Evolutionary conservation across 2,888 invertebrate species (phyloP), one percentile per base, ranked within the genome.

Genomic region (Maniola hyperantus): DNA sequence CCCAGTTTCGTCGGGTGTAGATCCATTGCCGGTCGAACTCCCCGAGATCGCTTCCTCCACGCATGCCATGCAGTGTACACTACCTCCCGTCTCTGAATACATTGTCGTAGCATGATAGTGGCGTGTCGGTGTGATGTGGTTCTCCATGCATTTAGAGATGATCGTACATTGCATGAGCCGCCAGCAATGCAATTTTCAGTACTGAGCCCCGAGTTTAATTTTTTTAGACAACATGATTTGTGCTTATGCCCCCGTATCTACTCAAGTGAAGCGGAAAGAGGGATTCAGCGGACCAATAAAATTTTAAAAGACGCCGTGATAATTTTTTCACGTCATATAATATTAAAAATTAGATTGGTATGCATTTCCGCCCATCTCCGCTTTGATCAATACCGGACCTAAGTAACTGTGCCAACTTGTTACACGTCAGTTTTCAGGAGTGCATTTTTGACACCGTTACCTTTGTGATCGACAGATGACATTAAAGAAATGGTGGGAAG

Each of bases 61-160:
- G 73, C 82, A 81, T 80, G 83, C 83, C 87, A 88, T 88, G 89
- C 89, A 85, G 83, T 82, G 85, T 73, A 64, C 55, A 57, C 68
- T 67, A 69, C 67, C 71, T 76, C 84, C 84, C 88, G 85, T 77
- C 85, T 86, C 88, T 86, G 87, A 89, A 87, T 87, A 86, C 88
- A 87, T 55, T 72, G 73, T 59, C 39, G 55, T 65, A 51, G 46
- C 65, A 58, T 54, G 60, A 48, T 58, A 34, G 61, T 68, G 64
- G 53, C 50, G 71, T 68, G 66, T 66, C 60, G 64, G 67, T 67
- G 67, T 59, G 34, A 76, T 72, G 78, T 77, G 82, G 73, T 70
- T 15, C n/a, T 71, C 71, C 82, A 82, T 85, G 83, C 83, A 81
- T 68, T 13, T 11, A n/a, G 36, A 36, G 54, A 18, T 13, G 1